Evolutionary conservation across 2,797 vertebrate genomes (phyloP).

Genomic region (Semaprochilodus insignis): DNA sequence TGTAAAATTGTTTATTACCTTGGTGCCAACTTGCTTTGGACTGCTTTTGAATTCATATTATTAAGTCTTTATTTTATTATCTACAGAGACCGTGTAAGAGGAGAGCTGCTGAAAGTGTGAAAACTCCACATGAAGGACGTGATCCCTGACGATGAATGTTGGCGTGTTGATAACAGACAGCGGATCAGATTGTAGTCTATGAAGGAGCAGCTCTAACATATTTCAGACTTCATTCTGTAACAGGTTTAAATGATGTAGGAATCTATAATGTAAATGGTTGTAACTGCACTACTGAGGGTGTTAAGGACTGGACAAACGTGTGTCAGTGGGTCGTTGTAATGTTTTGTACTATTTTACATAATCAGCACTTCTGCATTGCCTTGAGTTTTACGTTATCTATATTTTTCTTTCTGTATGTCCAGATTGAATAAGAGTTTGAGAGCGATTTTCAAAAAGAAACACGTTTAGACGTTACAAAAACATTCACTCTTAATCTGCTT

Average conservation of each 20-base stretch:
- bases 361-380: conserved; percentile 86
- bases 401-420: conserved; percentile 83
- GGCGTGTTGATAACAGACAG: conserved; percentile 80
- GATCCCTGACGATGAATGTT: conserved; percentile 66
- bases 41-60: conserved; percentile 24
- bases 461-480: conserved; percentile 39
- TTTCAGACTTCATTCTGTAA: conserved; percentile 77
- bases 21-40: conserved; percentile 14
- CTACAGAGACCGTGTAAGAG: conserved; percentile 76
- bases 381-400: conserved; percentile 78
- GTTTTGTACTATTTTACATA: conserved; percentile 83
- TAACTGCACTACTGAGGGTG: conserved; percentile 83
- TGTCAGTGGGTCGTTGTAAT: conserved; percentile 82
- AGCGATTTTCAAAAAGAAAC: conserved; percentile 31
- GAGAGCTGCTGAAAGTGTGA: conserved; percentile 83
- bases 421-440: conserved; percentile 73
- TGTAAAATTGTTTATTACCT: conserved; percentile 6
- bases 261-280: conserved; percentile 76
- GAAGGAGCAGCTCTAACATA: conserved; percentile 67
- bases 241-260: conserved; percentile 67
- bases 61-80: conserved; percentile 35
- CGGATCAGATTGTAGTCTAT: conserved; percentile 86
- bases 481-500: conserved; percentile 50
- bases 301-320: conserved; percentile 75
- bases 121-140: conserved; percentile 55